Evolutionary conservation across 2,888 invertebrate genomes (phyloP).

Genomic region (Brassicogethes aeneus): DNA sequence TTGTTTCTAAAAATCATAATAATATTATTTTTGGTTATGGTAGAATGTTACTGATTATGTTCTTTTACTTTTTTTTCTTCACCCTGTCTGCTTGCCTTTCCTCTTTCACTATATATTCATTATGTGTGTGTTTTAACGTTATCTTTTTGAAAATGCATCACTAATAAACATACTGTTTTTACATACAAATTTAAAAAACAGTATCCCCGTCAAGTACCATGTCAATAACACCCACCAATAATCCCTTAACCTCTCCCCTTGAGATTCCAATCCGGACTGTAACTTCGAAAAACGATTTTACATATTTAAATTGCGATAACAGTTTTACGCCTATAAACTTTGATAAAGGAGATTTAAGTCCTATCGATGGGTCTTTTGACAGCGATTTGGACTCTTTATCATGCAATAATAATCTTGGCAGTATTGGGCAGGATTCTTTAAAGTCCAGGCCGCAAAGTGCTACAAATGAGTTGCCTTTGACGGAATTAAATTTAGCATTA

Average conservation of each 20-base stretch:
- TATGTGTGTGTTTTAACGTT: slow-evolving; percentile 2
- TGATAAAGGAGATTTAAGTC: slow-evolving; percentile 28
- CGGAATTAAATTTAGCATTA: slow-evolving; percentile 40
- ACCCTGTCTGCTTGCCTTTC: slow-evolving; percentile 18
- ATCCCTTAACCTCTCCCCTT: slow-evolving; percentile 27
- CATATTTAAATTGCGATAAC: slow-evolving; percentile 16
- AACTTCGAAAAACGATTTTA: slow-evolving; percentile 22
- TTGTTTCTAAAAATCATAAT: too few relatives aligned
- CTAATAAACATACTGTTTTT: slow-evolving; percentile 6
- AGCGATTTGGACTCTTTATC: slow-evolving; percentile 28
- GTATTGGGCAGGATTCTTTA: slow-evolving; percentile 13
- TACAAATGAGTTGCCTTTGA: slow-evolving; percentile 61
- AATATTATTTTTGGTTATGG: slow-evolving; percentile 15
- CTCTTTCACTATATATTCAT: slow-evolving; percentile 12
- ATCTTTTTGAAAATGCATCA: slow-evolving; percentile 5
- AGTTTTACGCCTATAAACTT: slow-evolving; percentile 18
- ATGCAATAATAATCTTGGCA: too few relatives aligned
- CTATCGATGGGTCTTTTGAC: slow-evolving; percentile 36
- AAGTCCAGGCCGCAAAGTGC: slow-evolving; percentile 45
- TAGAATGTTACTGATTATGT: slow-evolving; percentile 22
- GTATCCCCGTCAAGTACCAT: slow-evolving; percentile 21
- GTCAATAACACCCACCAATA: slow-evolving; percentile 34
- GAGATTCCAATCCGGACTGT: slow-evolving; percentile 40
- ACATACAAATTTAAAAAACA: slow-evolving; percentile 16
- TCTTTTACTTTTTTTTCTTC: slow-evolving; percentile 28